Percentiles rank a stretch among this genome's conserved stretches.
Evolutionary conservation across 2,113 vertebrate species (phyloP).

Genomic region (Mugil cephalus): DNA sequence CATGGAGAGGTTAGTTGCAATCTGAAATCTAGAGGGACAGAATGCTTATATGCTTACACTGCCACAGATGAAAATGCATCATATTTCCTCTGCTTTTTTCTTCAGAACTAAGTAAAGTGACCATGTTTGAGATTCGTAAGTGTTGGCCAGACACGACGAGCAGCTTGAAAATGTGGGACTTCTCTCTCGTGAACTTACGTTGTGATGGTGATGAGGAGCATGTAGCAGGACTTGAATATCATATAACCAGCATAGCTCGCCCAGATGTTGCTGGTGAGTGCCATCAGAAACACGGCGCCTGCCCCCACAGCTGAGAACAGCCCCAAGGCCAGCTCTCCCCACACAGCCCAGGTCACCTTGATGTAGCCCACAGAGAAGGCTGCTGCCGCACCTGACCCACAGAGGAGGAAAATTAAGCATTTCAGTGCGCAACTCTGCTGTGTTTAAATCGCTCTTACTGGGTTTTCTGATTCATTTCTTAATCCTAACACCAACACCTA

Average conservation of each 20-base stretch:
- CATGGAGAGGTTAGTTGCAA: conserved; percentile 80
- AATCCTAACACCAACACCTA: background rate
- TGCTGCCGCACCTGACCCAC: conserved; percentile 73
- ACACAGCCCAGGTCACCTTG: conserved; percentile 74
- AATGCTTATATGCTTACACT: background rate
- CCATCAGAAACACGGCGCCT: conserved; percentile 76
- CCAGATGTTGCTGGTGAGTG: conserved; percentile 77
- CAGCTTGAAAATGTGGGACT: background rate
- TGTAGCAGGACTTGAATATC: conserved; percentile 83
- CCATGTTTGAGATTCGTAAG: background rate
- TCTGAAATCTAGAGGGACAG: conserved; percentile 78
- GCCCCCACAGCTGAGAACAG: conserved; percentile 79
- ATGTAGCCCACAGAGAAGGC: conserved; percentile 78
- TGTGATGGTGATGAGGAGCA: conserved; percentile 83
- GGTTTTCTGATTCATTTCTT: background rate
- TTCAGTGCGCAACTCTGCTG: background rate
- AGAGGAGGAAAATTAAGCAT: background rate
- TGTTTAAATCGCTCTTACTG: conserved; percentile 8
- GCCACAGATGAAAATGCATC: too few relatives aligned
- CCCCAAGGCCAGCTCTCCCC: conserved; percentile 82
- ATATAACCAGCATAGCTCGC: conserved; percentile 74
- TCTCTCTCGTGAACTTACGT: conserved; percentile 50
- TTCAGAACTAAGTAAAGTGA: background rate
- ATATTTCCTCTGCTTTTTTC: background rate
- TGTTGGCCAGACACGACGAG: background rate